phyloP scores from a whole-genome alignment of 2,113 vertebrate species.

The Cnemophilus loriae region DNA sequence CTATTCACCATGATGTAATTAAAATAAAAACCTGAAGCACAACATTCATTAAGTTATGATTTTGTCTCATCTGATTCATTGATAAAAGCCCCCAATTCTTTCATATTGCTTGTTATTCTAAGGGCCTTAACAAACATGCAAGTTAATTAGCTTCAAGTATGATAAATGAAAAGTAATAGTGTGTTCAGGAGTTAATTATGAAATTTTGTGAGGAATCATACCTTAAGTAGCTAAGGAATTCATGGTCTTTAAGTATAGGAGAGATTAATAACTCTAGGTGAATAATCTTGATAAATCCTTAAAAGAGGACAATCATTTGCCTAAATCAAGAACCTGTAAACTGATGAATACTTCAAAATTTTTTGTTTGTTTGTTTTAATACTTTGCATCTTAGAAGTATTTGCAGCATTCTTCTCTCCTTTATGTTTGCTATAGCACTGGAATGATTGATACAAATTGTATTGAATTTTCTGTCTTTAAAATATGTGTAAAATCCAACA shows the following conservation, averaged over 20 bases:
- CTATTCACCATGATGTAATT: neutral
- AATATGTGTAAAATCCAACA: neutral
- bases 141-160: neutral
- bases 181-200: neutral
- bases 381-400: neutral
- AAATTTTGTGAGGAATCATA: neutral
- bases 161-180: neutral
- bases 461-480: neutral
- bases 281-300: neutral
- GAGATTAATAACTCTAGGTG: neutral
- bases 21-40: neutral
- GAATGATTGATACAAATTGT: neutral
- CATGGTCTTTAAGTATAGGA: neutral
- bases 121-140: neutral
- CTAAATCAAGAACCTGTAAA: neutral
- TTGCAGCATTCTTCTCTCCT: neutral
- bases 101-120: neutral
- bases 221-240: neutral
- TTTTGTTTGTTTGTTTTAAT: neutral
- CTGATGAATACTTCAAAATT: neutral
- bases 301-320: neutral
- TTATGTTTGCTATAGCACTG: neutral
- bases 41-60: neutral
- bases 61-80: neutral
- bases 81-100: accelerated